These are phyloP conservation scores for Cephus spinipes DNA, from an alignment of 2,888 invertebrate genomes.

Conservation along the genomic window DNA sequence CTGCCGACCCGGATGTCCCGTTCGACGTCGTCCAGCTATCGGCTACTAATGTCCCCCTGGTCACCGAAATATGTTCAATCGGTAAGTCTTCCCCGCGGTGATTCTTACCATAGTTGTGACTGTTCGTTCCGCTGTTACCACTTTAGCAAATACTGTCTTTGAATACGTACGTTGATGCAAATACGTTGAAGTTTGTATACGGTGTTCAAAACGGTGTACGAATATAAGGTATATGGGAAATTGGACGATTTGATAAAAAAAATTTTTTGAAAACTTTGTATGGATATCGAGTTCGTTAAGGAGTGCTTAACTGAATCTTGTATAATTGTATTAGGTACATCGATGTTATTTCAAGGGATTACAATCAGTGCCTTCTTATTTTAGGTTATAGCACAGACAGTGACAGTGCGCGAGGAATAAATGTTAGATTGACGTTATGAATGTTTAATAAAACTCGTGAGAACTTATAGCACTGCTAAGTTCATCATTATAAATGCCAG, in stretches of 20 bases:
- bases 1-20: constrained; percentile 64
- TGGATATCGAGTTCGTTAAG: background rate
- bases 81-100: constrained; percentile 52
- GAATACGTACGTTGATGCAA: background rate
- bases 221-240: background rate
- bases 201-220: background rate
- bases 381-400: background rate
- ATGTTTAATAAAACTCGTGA: background rate
- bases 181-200: background rate
- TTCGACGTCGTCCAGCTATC: constrained; percentile 50
- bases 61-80: constrained; percentile 66
- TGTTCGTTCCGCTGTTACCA: background rate
- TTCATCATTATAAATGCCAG: background rate
- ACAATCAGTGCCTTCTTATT: background rate
- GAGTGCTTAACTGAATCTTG: background rate
- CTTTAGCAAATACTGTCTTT: background rate
- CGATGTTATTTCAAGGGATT: background rate
- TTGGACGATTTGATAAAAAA: too few species aligned
- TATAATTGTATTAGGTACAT: background rate
- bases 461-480: background rate
- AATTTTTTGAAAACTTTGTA: background rate
- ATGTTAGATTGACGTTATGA: background rate
- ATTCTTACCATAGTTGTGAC: background rate
- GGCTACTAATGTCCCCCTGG: constrained; percentile 62
- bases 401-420: background rate